Percentiles rank a stretch among this genome's conserved stretches.
Evolutionary conservation across 2,888 invertebrate genomes (phyloP).

Genomic region (Clusia tigrina): DNA sequence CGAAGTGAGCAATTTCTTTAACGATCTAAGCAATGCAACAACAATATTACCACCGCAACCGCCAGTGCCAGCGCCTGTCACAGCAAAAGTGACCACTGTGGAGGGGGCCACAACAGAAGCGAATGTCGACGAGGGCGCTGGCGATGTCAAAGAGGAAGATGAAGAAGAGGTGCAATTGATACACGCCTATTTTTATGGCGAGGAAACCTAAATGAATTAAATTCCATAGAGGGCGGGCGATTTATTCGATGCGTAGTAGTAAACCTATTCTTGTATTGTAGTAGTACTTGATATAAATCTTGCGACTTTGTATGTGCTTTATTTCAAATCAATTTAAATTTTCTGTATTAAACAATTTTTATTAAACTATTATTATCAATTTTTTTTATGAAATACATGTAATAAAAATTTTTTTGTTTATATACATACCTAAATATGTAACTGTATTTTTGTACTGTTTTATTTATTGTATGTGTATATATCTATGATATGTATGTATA

Average conservation of each 20-base stretch:
- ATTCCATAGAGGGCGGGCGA: no score
- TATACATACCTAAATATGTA: no score
- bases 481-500: no score
- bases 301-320: constrained; percentile 28
- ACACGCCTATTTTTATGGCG: constrained; percentile 27
- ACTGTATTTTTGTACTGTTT: no score
- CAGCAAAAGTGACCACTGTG: constrained; percentile 30
- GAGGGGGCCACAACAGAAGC: constrained; percentile 17
- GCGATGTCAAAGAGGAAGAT: constrained; percentile 10
- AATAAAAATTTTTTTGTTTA: no score
- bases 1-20: constrained; percentile 27
- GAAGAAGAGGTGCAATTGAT: constrained; percentile 32
- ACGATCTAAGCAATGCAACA: constrained; percentile 29
- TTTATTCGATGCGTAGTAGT: constrained; percentile 5
- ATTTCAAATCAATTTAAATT: constrained; percentile 31
- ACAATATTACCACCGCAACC: constrained; percentile 33
- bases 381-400: constrained; percentile 12
- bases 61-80: constrained; percentile 31
- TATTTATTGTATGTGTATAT: no score
- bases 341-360: constrained; percentile 28
- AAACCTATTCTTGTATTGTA: no score
- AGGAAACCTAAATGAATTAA: constrained; percentile 24
- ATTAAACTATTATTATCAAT: constrained; percentile 23
- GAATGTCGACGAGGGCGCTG: neutral
- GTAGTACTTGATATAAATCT: no score